Evolutionary conservation across 2,888 invertebrate species (phyloP), one percentile per base, ranked within the genome.

Genomic region (Leucoptera coffeella): DNA sequence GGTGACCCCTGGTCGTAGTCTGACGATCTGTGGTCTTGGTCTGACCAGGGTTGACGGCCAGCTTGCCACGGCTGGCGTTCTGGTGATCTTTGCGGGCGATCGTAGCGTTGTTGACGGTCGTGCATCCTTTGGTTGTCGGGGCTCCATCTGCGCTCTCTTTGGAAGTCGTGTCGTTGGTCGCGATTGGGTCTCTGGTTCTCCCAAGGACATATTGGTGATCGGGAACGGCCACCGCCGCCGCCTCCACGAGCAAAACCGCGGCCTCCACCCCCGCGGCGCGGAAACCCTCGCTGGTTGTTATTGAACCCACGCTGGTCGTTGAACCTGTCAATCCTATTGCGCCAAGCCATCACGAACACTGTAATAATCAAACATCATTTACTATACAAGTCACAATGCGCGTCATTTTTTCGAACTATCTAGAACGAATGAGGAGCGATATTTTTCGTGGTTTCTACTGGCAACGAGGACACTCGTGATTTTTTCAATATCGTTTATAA

Each of bases 191-290:
- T 23, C 39, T 37, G 25, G 35, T 40, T n/a, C 26, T 46, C 42
- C 27, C 43, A 36, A 25, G 28, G 37, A 15, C 38, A 37, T 24
- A 38, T 42, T 17, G n/a, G n/a, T 53, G 44, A 15, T 50, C 51
- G 13, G 50, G 30, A 51, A 50, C 33, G 30, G 28, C 35, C 53
- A 55, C 36, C 57, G 56, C 4, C 58, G 50, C 36, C 39, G 33
- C 33, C 61, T 61, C 62, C 64, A 60, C 19, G 48, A 55, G 14
- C 60, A 62, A 34, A 56, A 49, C 19, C 61, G 55, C 15, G 42
- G 37, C 17, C 53, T 45, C 30, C 40, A 41, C 28, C 40, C 40
- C 34, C 38, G 33, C 30, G 36, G 33, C n/a, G 26, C 36, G 34
- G 12, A 30, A 19, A 12, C 25, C 10, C 15, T n/a, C 7, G 23